These are phyloP conservation scores for Takifugu rubripes DNA, from an alignment of 2,797 vertebrate species.

Conservation along the genomic window DNA sequence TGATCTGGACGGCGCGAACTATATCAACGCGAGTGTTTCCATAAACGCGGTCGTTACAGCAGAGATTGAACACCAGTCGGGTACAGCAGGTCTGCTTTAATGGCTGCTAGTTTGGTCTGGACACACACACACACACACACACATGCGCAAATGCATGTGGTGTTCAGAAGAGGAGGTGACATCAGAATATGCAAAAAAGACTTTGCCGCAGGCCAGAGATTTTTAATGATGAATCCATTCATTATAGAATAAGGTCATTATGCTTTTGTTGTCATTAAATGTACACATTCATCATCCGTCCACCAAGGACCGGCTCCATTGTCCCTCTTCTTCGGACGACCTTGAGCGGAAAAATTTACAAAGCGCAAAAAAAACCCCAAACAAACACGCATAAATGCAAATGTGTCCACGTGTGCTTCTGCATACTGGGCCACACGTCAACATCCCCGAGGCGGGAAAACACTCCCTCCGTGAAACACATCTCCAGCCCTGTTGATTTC, in stretches of 20 bases:
- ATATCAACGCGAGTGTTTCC: conserved; percentile 46
- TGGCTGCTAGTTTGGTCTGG: not conserved
- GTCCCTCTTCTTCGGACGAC: conserved; percentile 61
- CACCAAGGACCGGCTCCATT: conserved; percentile 61
- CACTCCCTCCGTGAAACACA: conserved; percentile 5
- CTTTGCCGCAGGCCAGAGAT: conserved; percentile 89
- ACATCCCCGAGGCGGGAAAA: conserved; percentile 53
- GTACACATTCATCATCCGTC: conserved; percentile 76
- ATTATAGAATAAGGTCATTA: conserved; percentile 76
- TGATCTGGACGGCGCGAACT: conserved; percentile 39
- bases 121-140: conserved; percentile 10
- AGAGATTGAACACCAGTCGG: conserved; percentile 38
- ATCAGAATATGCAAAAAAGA: conserved; percentile 97
- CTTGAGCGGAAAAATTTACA: conserved; percentile 64
- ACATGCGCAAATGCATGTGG: conserved; percentile 45
- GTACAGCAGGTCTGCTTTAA: too few species aligned
- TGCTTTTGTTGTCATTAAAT: conserved; percentile 73
- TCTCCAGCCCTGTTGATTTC: conserved; percentile 34
- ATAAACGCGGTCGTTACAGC: conserved; percentile 57
- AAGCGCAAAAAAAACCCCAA: conserved; percentile 54
- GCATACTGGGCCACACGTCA: conserved; percentile 24
- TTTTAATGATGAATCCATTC: conserved; percentile 95
- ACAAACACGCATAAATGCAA: conserved; percentile 60
- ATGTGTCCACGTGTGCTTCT: conserved; percentile 41
- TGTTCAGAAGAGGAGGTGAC: conserved; percentile 82